Evolutionary conservation across 2,797 vertebrate genomes (phyloP), one percentile per base, ranked within the genome.

Genomic region (Podargus strigoides): DNA sequence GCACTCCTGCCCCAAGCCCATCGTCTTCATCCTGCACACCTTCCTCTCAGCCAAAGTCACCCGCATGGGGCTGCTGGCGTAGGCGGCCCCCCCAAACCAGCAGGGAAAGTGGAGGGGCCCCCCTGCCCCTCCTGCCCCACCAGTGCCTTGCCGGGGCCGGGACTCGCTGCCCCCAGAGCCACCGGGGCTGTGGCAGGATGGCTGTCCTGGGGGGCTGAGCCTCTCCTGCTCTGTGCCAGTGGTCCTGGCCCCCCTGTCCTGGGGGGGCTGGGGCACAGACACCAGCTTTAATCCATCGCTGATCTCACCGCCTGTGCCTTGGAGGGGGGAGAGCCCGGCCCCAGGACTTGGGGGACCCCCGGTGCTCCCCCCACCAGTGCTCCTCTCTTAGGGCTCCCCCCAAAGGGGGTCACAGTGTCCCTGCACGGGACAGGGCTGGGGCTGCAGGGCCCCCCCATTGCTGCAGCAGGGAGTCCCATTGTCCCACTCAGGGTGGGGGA

Each of bases 41-140:
- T 99, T 99, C 98, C 98, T 99, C 83, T 99, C 99, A 0, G 99
- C 99, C 96, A 99, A 99, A 98, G 99, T 99, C 96, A 99, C 99
- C 46, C 98, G 99, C 36, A 98, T 99, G 98, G 99, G 99, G 90
- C 98, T 99, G 88, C 98, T 99, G 94, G 99, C 98, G 32, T 99
- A 98, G 91, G 89, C 41, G 49, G 55, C 67, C 36, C 37, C 76
- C 88, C n/a, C 41, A 1, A 63, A 58, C 62, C 85, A 75, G 66
- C 76, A 1, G 14, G 60, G 73, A 46, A 50, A 66, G 26, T 6
- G 5, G 72, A n/a, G 34, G 50, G 72, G 37, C 67, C 74, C 84
- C 78, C 50, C 16, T 9, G 4, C n/a, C 83, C 89, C 52, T 91
- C 59, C 88, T 77, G 75, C 76, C 77, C 89, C 78, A 74, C 78